phyloP scores from a whole-genome alignment of 53 echinoderm and acorn worm genomes.

The Holothuria leucospilota region DNA sequence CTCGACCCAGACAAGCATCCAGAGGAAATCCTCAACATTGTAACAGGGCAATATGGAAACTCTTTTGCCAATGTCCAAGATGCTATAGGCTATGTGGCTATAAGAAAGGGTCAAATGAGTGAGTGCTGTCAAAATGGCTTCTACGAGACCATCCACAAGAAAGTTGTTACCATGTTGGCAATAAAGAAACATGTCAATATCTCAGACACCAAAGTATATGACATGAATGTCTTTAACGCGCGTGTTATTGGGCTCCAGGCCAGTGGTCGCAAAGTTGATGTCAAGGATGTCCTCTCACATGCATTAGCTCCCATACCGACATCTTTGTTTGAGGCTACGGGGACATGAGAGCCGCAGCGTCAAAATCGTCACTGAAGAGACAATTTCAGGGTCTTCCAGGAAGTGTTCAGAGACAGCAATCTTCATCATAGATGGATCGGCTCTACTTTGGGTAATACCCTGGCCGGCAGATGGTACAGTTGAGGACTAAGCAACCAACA shows the following conservation, averaged over 20 bases:
- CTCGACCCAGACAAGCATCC: no score
- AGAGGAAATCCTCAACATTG: no score
- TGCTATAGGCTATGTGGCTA: no score
- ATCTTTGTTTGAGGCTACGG: not conserved
- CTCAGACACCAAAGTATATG: slow-evolving; percentile 1
- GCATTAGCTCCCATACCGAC: not conserved
- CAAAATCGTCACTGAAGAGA: not conserved
- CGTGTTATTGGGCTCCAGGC: not conserved
- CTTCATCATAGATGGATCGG: not conserved
- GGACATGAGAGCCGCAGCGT: not conserved
- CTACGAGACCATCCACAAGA: not conserved
- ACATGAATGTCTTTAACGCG: not conserved
- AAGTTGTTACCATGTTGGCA: not conserved
- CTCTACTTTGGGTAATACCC: not conserved
- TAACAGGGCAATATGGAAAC: no score
- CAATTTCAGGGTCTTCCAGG: not conserved
- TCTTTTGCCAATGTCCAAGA: no score
- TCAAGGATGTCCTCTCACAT: not conserved
- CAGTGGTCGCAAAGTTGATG: slow-evolving; percentile 7
- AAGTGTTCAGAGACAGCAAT: no score
- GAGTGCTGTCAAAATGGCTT: no score
- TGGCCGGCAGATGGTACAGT: not conserved
- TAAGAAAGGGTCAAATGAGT: no score
- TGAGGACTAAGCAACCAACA: not conserved
- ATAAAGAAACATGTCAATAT: not conserved